Percentiles rank a stretch among this genome's conserved stretches.
Evolutionary conservation across 2,797 vertebrate species (phyloP).

Genomic region (Anabacerthia variegaticeps): DNA sequence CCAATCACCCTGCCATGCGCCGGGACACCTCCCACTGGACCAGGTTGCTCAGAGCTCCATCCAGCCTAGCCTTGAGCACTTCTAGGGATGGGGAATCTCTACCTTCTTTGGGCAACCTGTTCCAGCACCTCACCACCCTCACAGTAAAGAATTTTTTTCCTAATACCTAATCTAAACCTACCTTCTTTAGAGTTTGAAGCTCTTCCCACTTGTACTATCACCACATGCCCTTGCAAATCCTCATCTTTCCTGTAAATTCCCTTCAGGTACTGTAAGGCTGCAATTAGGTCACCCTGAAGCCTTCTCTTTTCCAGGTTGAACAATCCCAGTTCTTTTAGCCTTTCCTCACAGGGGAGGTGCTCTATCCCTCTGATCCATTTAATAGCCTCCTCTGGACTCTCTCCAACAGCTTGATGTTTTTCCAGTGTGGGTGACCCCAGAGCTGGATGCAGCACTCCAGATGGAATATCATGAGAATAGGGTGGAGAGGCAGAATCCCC

Average conservation of each 20-base stretch:
- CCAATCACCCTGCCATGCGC: not conserved
- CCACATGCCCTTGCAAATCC: not conserved
- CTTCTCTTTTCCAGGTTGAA: not conserved
- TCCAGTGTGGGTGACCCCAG: not conserved
- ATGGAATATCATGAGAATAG: fast-evolving
- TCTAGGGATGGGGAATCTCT: not conserved
- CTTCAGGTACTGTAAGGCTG: not conserved
- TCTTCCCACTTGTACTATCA: not conserved
- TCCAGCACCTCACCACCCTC: not conserved
- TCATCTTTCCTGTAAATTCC: not conserved
- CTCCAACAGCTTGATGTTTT: fast-evolving
- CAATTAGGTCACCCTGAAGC: not conserved
- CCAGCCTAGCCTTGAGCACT: not conserved
- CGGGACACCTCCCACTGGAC: not conserved
- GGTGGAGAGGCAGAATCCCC: not conserved
- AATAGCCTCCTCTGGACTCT: not conserved
- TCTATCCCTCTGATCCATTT: not conserved
- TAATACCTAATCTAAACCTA: not conserved
- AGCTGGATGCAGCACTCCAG: not conserved
- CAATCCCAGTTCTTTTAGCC: not conserved
- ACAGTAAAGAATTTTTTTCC: not conserved
- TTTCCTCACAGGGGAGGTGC: not conserved
- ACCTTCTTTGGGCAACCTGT: not conserved
- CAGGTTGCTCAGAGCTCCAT: not conserved
- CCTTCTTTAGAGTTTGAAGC: not conserved